Base-by-base conservation (phyloP, 2,797 vertebrate genomes). In the Dermochelys coriacea region DNA sequence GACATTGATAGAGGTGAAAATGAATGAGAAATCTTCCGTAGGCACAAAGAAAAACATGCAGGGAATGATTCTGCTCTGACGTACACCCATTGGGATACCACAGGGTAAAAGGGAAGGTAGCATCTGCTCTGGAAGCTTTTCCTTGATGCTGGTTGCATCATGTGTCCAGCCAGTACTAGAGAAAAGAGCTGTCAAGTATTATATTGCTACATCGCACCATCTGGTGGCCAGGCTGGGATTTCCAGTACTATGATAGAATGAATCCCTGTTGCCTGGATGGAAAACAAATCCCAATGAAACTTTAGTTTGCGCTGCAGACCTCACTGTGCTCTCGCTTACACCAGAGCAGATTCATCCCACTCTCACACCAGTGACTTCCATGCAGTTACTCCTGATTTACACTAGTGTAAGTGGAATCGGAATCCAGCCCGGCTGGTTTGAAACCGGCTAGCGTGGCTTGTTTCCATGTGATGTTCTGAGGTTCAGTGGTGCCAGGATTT, bases 1-100 rank as follows among this genome's bases (percentile, higher is more conserved):
- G 0, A 3, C n/a, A 54, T 41, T 27, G 3, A 6, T 27, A 31
- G 45, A n/a, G 0, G 0, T 82, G 19, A 50, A 89, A 89, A 55
- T 4, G 1, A 4, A 1, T 0, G 0, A 5, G 25, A 9, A 47
- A 2, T 41, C 88, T 93, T 31, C 71, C 55, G 78, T 1, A 5
- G 79, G 51, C 77, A 79, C 61, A 29, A 82, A 49, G 82, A 68
- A 51, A 1, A 0, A n/a, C 16, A 18, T 6, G 19, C 0, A 0
- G 49, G 74, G 29, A 34, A 6, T 12, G 25, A 54, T 21, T 4
- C 64, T 0, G 0, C 16, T 34, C 15, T 2, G 0, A 8, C 1
- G 0, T 89, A 75, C 37, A 27, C 61, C 57, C 80, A 31, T 25
- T 23, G 59, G 16, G 51, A 75, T 57, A 51, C 55, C 15, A 4